Base-by-base conservation (phyloP, 2,113 vertebrate genomes). In the Lasiurus cinereus region DNA sequence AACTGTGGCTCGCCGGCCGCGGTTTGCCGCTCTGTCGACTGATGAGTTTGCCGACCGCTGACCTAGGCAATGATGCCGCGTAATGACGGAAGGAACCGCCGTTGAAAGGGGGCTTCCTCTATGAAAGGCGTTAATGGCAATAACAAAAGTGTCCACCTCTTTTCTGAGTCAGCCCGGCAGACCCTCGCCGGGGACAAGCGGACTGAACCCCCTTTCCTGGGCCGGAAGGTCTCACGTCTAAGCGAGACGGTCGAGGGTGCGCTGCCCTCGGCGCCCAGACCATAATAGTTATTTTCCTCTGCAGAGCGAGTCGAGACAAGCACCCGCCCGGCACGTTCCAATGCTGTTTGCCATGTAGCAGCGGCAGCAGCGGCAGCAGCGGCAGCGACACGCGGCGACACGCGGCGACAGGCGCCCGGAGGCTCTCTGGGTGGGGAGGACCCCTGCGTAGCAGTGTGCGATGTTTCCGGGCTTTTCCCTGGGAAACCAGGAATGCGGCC, bases 391-490 rank as follows among this genome's bases (percentile, higher is more conserved):
- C 14, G 14, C 0, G 10, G 92, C 6, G 48, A 27, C 90, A 4
- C 1, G 2, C 0, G 21, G 64, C 46, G 56, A 59, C 56, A 59
- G 56, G 56, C 8, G 56, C 56, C 82, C 1, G 0, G 5, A 33
- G 64, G 82, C 66, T 79, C 39, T 18, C 24, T 4, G 1, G 66
- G 31, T 74, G 69, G 24, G 54, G 43, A 19, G 76, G 50, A 70
- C 10, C 69, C 36, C n/a, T 0, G 15, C n/a, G 76, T 19, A 50
- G 31, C 59, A 50, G 48, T 84, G 2, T 0, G 0, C 21, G 46
- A 88, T 36, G 46, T 72, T 83, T 29, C 70, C 73, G 94, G 96
- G 59, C 86, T 96, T 1, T 93, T 88, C 90, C 97, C 59, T 8
- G 84, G 86, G 96, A 94, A 91, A 70, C 96, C 52, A 33, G 15